These are phyloP conservation scores for Ommatoiulus sabulosus DNA, from an alignment of 2,888 invertebrate species.

Conservation along the genomic window DNA sequence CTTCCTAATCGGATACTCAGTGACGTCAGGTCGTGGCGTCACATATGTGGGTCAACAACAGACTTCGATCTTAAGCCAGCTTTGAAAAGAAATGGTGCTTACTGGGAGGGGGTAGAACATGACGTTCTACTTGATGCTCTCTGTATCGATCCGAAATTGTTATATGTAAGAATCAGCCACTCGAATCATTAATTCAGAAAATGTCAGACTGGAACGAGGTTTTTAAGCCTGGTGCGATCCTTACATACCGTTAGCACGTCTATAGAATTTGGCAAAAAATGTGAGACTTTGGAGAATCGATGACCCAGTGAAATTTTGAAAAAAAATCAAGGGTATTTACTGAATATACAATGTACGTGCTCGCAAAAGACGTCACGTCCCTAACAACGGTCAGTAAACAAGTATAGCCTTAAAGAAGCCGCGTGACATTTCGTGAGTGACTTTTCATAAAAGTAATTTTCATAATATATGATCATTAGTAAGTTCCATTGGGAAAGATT, in stretches of 20 bases:
- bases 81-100: conserved; percentile 2
- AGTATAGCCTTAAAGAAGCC: too few species aligned
- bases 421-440: too few species aligned
- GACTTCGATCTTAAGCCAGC: conserved; percentile 5
- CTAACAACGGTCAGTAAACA: too few species aligned
- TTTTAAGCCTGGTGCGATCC: not conserved
- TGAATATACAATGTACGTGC: too few species aligned
- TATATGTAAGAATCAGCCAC: conserved; percentile 43
- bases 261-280: not conserved
- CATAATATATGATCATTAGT: too few species aligned
- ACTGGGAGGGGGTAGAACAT: not conserved
- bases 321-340: not conserved
- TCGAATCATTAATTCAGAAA: conserved; percentile 40
- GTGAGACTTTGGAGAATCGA: not conserved
- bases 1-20: not conserved
- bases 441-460: too few species aligned
- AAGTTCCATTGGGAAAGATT: too few species aligned
- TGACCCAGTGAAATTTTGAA: not conserved
- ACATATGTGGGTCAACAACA: conserved; percentile 13
- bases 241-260: not conserved
- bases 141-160: conserved; percentile 16
- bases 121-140: conserved; percentile 25
- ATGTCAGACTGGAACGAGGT: not conserved
- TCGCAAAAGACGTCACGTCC: too few species aligned
- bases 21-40: not conserved